phyloP scores from a whole-genome alignment of 2,888 invertebrate species.

The Stenchaetothrips biformis region DNA sequence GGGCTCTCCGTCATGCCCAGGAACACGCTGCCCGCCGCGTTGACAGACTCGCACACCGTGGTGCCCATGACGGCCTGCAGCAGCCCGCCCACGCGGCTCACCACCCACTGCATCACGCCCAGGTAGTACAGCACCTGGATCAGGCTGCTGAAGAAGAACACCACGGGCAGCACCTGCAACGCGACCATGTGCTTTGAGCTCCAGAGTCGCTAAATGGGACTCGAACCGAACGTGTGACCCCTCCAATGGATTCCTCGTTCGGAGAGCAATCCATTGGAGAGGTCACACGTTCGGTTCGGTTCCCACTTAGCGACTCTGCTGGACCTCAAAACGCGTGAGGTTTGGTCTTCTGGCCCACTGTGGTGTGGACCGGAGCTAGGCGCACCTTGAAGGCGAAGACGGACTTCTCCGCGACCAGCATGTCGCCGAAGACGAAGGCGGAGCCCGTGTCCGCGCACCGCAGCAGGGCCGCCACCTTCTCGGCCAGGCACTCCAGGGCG shows the following conservation, averaged over 20 bases:
- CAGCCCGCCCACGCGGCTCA: conserved; percentile 72
- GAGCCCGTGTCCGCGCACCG: conserved; percentile 74
- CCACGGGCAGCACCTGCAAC: conserved; percentile 73
- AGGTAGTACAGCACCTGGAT: conserved; percentile 84
- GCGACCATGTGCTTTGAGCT: neutral
- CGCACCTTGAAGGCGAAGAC: conserved; percentile 84
- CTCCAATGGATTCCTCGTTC: no score
- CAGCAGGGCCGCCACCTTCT: conserved; percentile 70
- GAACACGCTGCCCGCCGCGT: conserved; percentile 89
- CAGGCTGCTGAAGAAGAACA: conserved; percentile 89
- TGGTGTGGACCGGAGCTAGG: neutral
- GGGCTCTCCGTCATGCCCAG: conserved; percentile 91
- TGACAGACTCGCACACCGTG: conserved; percentile 91
- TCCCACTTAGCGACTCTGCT: neutral
- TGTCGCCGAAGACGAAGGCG: conserved; percentile 75
- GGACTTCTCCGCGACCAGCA: conserved; percentile 53
- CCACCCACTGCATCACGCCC: conserved; percentile 82
- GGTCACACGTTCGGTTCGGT: neutral
- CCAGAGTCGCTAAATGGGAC: no score
- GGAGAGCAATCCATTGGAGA: no score
- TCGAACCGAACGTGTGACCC: no score
- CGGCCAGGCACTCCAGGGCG: conserved; percentile 64
- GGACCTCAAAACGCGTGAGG: neutral
- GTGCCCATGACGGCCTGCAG: conserved; percentile 71
- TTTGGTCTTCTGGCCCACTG: neutral